phyloP scores from a whole-genome alignment of 2,888 invertebrate genomes.

The Cyclophora punctaria region DNA sequence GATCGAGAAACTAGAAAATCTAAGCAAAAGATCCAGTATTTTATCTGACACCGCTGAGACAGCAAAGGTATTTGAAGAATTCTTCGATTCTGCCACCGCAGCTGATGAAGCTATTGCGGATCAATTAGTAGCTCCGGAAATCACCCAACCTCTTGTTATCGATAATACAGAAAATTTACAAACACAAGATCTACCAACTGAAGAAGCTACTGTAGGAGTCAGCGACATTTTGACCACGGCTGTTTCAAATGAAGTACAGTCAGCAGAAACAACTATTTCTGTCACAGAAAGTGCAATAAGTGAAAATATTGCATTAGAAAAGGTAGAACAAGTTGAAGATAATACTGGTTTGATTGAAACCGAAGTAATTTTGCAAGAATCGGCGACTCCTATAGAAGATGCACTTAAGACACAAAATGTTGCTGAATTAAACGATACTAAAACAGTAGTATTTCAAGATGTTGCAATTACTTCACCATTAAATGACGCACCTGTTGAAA shows the following conservation, averaged over 20 bases:
- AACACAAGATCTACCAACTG: not conserved
- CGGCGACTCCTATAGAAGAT: not conserved
- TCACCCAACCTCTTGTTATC: not conserved
- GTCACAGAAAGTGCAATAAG: not conserved
- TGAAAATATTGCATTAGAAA: not conserved
- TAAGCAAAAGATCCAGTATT: not conserved
- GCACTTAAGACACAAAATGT: not conserved
- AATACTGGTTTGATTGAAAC: not conserved
- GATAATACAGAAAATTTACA: not conserved
- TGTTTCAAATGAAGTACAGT: not conserved
- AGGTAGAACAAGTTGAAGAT: not conserved
- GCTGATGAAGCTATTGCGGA: not conserved
- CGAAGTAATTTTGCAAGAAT: not conserved
- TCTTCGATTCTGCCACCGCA: not conserved
- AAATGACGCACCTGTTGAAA: too few relatives aligned
- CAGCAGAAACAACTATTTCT: not conserved
- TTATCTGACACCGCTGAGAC: not conserved
- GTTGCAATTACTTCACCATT: too few relatives aligned
- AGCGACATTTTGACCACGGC: not conserved
- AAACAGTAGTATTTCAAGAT: too few relatives aligned
- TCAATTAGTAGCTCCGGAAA: not conserved
- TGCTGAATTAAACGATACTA: not conserved
- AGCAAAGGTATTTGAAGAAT: slow-evolving; percentile 1
- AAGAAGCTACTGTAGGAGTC: not conserved
- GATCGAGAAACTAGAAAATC: not conserved